Evolutionary conservation across 2,797 vertebrate genomes (phyloP).

Genomic region (Chiroxiphia lanceolata): DNA sequence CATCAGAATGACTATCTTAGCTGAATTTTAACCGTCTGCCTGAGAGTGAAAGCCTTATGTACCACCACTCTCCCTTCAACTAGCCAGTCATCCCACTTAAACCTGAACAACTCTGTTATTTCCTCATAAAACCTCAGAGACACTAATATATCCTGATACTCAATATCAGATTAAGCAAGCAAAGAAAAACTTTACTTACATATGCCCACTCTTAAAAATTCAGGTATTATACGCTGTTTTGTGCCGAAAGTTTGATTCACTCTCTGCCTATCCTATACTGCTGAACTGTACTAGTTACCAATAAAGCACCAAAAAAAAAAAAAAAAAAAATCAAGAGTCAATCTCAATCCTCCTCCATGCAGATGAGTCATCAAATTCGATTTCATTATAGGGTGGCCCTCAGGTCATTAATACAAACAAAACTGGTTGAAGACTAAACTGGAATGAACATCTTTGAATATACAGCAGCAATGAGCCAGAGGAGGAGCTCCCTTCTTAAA

Average conservation of each 20-base stretch:
- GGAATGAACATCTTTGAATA: background rate
- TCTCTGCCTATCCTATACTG: background rate
- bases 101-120: background rate
- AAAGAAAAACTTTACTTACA: background rate
- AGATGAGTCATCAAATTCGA: constrained; percentile 65
- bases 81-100: background rate
- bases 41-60: background rate
- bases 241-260: background rate
- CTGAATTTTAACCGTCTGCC: background rate
- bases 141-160: background rate
- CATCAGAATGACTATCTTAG: background rate
- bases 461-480: background rate
- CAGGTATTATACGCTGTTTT: background rate
- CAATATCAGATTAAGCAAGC: background rate
- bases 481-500: background rate
- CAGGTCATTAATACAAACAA: constrained; percentile 8
- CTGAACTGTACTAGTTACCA: background rate
- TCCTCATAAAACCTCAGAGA: background rate
- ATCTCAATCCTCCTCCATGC: constrained; percentile 24
- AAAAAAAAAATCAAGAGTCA: background rate
- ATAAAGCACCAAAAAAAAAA: background rate
- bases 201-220: background rate
- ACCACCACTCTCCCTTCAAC: background rate
- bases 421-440: background rate
- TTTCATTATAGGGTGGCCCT: constrained; percentile 70